Conservation (phyloP, 2,888 invertebrate species). For the Lochmaea crataegi region DNA sequence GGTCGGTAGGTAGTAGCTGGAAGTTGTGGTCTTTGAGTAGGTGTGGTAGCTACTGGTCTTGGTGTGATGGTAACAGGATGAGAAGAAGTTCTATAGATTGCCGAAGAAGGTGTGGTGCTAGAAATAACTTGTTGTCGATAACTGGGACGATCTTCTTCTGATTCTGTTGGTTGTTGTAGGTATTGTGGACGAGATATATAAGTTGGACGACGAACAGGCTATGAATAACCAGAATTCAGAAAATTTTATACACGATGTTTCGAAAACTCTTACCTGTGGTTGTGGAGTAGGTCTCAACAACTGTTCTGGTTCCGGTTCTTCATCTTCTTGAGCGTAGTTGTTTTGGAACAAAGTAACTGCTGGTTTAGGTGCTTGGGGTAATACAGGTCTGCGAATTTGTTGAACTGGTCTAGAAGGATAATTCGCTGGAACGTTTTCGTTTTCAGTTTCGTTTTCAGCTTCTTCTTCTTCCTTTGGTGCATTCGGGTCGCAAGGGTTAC, state of each 20-base stretch:
- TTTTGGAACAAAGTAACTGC: constrained; percentile 80
- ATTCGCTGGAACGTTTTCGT: constrained; percentile 75
- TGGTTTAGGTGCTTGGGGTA: constrained; percentile 62
- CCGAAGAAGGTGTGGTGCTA: constrained; percentile 66
- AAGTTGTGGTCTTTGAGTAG: constrained; percentile 64
- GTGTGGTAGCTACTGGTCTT: constrained; percentile 64
- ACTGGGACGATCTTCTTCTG: constrained; percentile 48
- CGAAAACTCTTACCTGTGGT: constrained; percentile 52
- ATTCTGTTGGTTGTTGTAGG: constrained; percentile 48
- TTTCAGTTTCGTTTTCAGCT: constrained; percentile 66
- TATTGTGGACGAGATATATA: constrained; percentile 62
- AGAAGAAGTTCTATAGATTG: constrained; percentile 61
- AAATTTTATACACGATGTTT: not conserved
- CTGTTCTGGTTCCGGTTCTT: constrained; percentile 70
- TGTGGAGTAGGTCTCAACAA: constrained; percentile 61
- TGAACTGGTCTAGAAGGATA: constrained; percentile 70
- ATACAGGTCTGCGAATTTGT: constrained; percentile 60
- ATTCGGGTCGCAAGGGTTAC: constrained; percentile 88
- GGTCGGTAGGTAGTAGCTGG: constrained; percentile 77
- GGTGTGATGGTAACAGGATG: constrained; percentile 73
- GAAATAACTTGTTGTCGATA: constrained; percentile 62
- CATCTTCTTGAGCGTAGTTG: constrained; percentile 73
- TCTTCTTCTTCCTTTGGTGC: constrained; percentile 73
- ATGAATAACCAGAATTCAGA: constrained; percentile 31
- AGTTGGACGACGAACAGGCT: constrained; percentile 61